These are phyloP conservation scores for Esox lucius DNA, from an alignment of 2,797 vertebrate genomes.

Conservation along the genomic window DNA sequence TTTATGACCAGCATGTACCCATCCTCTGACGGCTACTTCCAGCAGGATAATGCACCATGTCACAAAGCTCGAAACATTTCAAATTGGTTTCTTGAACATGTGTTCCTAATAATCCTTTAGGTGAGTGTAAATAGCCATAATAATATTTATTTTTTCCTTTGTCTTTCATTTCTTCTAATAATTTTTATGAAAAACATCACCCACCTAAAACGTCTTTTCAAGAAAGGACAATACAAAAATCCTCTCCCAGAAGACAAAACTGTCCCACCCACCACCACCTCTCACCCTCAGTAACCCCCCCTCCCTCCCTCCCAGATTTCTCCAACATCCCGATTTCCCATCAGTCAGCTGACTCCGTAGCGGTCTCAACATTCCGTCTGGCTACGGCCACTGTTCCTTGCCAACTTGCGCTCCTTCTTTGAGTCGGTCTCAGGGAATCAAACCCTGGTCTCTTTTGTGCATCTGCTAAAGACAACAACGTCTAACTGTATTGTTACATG, in stretches of 20 bases:
- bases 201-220: too few relatives aligned
- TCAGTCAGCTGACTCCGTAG: background rate
- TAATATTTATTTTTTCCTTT: too few relatives aligned
- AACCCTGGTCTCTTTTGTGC: background rate
- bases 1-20: too few relatives aligned
- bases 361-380: slow-evolving; percentile 1
- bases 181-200: too few relatives aligned
- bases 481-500: background rate
- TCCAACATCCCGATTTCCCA: background rate
- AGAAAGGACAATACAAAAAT: background rate
- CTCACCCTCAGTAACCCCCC: background rate
- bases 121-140: too few relatives aligned
- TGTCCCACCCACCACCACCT: background rate
- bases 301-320: background rate
- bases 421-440: background rate
- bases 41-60: too few relatives aligned
- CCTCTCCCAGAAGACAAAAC: background rate
- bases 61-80: too few relatives aligned
- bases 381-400: background rate
- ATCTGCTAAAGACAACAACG: background rate
- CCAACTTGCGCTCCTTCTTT: background rate
- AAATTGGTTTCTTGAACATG: too few relatives aligned
- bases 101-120: too few relatives aligned
- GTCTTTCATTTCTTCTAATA: background rate
- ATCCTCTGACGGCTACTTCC: too few relatives aligned